These are phyloP conservation scores for Cosmorhoe ocellata DNA, from an alignment of 2,888 invertebrate species.

Conservation along the genomic window DNA sequence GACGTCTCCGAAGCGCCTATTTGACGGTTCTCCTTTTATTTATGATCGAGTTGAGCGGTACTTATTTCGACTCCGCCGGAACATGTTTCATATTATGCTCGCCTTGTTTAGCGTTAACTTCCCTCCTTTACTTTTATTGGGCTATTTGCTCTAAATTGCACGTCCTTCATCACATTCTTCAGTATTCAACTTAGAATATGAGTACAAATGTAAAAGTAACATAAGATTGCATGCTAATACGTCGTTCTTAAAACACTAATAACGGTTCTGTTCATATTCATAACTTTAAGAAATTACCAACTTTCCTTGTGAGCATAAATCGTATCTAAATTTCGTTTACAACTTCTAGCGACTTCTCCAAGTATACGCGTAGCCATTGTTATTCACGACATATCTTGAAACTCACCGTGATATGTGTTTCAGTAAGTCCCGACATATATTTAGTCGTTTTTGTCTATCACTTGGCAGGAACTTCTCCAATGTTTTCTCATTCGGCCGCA, in stretches of 20 bases:
- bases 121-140: slow-evolving; percentile 38
- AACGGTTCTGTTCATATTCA: slow-evolving; percentile 32
- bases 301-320: slow-evolving; percentile 50
- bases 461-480: slow-evolving; percentile 69
- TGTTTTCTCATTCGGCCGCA: slow-evolving; percentile 74
- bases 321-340: slow-evolving; percentile 49
- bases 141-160: slow-evolving; percentile 51
- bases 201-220: slow-evolving; percentile 3
- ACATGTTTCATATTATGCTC: slow-evolving; percentile 69
- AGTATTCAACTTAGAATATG: slow-evolving; percentile 33
- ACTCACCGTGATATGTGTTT: slow-evolving; percentile 62
- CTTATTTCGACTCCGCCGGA: slow-evolving; percentile 68
- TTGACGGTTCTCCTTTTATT: slow-evolving; percentile 70
- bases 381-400: slow-evolving; percentile 64
- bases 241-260: slow-evolving; percentile 34
- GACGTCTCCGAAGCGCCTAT: slow-evolving; percentile 67
- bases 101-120: slow-evolving; percentile 53
- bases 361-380: slow-evolving; percentile 55
- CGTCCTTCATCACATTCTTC: slow-evolving; percentile 32
- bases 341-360: slow-evolving; percentile 49
- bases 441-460: slow-evolving; percentile 70
- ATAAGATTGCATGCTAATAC: neutral
- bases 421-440: slow-evolving; percentile 64
- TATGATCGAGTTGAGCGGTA: slow-evolving; percentile 72
- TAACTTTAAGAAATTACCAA: slow-evolving; percentile 48